phyloP scores from a whole-genome alignment of 2,797 vertebrate species.

The Acanthurus leucopareius region DNA sequence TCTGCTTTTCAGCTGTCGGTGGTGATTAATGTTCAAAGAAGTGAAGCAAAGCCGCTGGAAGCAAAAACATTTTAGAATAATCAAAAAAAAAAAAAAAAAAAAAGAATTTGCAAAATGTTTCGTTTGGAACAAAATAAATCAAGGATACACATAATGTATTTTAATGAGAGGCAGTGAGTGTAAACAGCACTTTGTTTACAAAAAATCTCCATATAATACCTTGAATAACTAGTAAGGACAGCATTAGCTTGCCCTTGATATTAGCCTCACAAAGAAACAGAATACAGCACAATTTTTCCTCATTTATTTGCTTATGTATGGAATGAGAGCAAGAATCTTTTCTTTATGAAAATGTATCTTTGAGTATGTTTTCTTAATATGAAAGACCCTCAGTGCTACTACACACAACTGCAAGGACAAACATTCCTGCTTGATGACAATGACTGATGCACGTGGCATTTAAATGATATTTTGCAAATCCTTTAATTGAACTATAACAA shows the following conservation, averaged over 20 bases:
- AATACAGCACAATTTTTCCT: background rate
- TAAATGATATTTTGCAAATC: too few relatives aligned
- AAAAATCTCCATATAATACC: too few relatives aligned
- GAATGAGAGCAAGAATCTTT: background rate
- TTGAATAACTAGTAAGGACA: background rate
- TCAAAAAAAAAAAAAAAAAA: background rate
- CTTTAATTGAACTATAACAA: too few relatives aligned
- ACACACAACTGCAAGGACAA: too few relatives aligned
- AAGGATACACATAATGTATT: too few relatives aligned
- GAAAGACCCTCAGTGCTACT: too few relatives aligned
- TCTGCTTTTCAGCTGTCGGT: background rate
- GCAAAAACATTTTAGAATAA: background rate
- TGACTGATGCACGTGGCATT: too few relatives aligned
- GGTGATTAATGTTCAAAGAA: background rate
- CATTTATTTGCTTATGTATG: background rate
- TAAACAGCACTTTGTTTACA: too few relatives aligned
- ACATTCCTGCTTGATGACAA: too few relatives aligned
- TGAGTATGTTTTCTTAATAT: too few relatives aligned
- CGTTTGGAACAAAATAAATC: background rate
- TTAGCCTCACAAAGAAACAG: background rate
- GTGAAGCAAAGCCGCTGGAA: background rate
- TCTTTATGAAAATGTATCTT: too few relatives aligned
- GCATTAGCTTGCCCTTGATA: background rate
- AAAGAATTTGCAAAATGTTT: background rate
- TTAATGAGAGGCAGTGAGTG: too few relatives aligned